Evolutionary conservation across 1,140 invertebrate genomes (phyloP).

Genomic region (Anastrepha obliqua): DNA sequence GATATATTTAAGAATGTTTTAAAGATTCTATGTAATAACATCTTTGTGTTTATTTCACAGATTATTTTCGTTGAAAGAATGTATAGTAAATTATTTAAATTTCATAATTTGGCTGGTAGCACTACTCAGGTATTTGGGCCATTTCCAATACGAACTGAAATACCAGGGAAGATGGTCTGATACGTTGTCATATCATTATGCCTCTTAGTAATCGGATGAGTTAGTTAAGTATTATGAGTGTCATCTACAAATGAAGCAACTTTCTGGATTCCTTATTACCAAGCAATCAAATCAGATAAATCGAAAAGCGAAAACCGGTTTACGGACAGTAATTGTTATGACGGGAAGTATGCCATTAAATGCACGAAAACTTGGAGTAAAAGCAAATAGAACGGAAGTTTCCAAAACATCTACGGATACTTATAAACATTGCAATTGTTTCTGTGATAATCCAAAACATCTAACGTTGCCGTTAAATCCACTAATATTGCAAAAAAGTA

Average conservation of each 20-base stretch:
- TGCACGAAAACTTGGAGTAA: neutral
- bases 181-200: neutral
- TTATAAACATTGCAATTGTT: slow-evolving; percentile 20
- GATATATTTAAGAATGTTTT: too few relatives aligned
- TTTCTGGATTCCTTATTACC: neutral
- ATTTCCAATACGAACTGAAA: neutral
- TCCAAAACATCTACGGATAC: neutral
- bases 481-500: neutral
- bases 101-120: neutral
- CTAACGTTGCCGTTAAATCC: neutral
- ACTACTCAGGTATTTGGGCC: neutral
- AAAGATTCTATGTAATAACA: too few relatives aligned
- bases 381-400: neutral
- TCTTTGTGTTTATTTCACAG: neutral
- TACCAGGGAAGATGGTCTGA: neutral
- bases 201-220: neutral
- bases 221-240: neutral
- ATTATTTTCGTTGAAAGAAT: neutral
- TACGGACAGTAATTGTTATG: neutral
- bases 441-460: neutral
- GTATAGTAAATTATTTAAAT: slow-evolving; percentile 1
- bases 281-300: neutral
- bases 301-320: neutral
- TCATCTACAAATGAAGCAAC: neutral
- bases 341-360: neutral